Evolutionary conservation across 2,888 invertebrate species (phyloP).

Genomic region (Xylota sylvarum): DNA sequence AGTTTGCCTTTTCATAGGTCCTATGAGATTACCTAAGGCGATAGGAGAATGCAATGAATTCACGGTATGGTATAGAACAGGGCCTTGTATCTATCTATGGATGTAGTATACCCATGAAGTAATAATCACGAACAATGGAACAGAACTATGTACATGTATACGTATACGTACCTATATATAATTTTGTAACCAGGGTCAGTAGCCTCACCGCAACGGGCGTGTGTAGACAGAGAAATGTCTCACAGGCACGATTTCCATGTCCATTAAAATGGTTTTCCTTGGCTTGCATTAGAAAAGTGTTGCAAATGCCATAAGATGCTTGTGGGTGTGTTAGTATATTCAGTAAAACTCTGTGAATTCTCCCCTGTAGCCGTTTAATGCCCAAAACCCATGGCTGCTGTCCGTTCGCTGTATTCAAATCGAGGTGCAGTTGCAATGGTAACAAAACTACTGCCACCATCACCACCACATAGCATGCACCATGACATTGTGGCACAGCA

Average conservation of each 20-base stretch:
- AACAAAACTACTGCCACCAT: slow-evolving; percentile 19
- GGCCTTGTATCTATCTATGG: slow-evolving; percentile 26
- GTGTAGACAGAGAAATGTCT: slow-evolving; percentile 66
- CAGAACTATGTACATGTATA: neutral
- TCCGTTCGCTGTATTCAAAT: slow-evolving; percentile 51
- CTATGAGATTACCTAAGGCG: slow-evolving; percentile 43
- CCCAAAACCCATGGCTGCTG: slow-evolving; percentile 52
- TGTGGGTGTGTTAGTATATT: slow-evolving; percentile 37
- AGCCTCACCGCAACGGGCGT: slow-evolving; percentile 51
- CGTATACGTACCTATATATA: slow-evolving; percentile 4
- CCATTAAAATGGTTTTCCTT: slow-evolving; percentile 64
- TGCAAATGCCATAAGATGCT: slow-evolving; percentile 52
- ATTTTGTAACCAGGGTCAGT: slow-evolving; percentile 61
- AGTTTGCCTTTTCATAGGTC: slow-evolving; percentile 64
- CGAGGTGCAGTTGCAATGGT: slow-evolving; percentile 46
- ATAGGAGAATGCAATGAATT: slow-evolving; percentile 55
- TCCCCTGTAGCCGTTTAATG: slow-evolving; percentile 11
- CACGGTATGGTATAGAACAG: slow-evolving; percentile 48
- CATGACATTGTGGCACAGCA: slow-evolving; percentile 67
- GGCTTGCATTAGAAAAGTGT: slow-evolving; percentile 28
- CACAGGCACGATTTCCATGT: slow-evolving; percentile 72
- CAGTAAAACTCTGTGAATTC: slow-evolving; percentile 2
- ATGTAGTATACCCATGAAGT: slow-evolving; percentile 40
- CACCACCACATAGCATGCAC: slow-evolving; percentile 33
- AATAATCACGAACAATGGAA: slow-evolving; percentile 71